A percentile compares a stretch with the other conserved stretches of the same genome.
Conservation (phyloP, 1,140 invertebrate genomes). For the Eurosta solidaginis region DNA sequence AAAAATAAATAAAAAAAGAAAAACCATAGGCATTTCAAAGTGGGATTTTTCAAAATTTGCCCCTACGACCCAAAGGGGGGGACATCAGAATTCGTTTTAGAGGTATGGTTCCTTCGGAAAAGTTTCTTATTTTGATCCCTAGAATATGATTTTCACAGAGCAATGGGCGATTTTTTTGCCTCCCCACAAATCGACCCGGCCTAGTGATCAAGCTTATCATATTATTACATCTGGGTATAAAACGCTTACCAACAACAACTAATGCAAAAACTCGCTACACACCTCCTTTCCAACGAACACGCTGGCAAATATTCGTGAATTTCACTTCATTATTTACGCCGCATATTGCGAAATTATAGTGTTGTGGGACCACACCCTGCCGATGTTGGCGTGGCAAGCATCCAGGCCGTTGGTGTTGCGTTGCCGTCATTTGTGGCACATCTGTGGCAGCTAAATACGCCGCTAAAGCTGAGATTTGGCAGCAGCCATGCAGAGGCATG, state of each 20-base stretch:
- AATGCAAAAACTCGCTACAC: not conserved
- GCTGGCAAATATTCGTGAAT: not conserved
- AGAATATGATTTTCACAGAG: too few relatives aligned
- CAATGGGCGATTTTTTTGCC: too few relatives aligned
- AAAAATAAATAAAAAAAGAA: too few relatives aligned
- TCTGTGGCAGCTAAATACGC: conserved; percentile 6
- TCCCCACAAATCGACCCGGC: too few relatives aligned
- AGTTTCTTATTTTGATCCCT: too few relatives aligned
- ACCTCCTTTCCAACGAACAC: not conserved
- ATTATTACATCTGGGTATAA: not conserved
- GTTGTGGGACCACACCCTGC: not conserved
- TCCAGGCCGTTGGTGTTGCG: not conserved
- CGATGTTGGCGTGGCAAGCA: not conserved
- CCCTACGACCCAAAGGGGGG: too few relatives aligned
- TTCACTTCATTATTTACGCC: conserved; percentile 28
- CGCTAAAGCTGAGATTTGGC: conserved; percentile 14
- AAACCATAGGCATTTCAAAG: too few relatives aligned
- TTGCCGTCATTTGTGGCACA: not conserved
- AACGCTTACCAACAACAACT: not conserved
- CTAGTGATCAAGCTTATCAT: too few relatives aligned
- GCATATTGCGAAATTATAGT: conserved; percentile 22
- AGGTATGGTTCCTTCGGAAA: too few relatives aligned
- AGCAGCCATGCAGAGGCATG: not conserved
- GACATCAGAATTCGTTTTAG: too few relatives aligned
- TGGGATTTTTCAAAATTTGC: too few relatives aligned